Percentiles rank a stretch among this genome's conserved stretches.
Conservation (phyloP, 2,113 vertebrate species). For the Epinephelus moara region DNA sequence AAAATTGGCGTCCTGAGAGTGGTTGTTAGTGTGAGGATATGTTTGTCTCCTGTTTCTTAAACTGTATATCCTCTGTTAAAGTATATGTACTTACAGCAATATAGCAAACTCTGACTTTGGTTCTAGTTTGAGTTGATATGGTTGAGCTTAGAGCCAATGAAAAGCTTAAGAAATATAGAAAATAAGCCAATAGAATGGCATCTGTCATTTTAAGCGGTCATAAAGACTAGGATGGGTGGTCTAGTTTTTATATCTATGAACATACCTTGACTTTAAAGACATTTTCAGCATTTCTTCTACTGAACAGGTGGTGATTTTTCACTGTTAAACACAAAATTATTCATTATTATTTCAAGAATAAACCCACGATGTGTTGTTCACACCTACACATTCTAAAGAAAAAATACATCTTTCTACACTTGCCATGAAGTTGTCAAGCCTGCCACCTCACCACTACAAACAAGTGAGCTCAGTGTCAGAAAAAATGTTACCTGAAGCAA, state of each 20-base stretch:
- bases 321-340: background rate
- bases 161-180: background rate
- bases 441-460: conserved; percentile 49
- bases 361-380: conserved; percentile 3
- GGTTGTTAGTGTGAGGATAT: conserved; percentile 5
- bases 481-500: conserved; percentile 30
- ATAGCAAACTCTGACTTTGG: background rate
- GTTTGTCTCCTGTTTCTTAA: conserved; percentile 29
- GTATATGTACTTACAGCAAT: conserved; percentile 12
- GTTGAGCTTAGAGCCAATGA: conserved; percentile 7
- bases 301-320: background rate
- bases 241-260: background rate
- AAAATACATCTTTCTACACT: background rate
- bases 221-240: background rate
- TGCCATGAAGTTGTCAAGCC: background rate
- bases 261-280: background rate
- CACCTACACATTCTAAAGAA: background rate
- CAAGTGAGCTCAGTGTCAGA: conserved; percentile 39
- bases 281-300: background rate
- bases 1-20: conserved; percentile 36
- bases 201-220: background rate
- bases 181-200: background rate
- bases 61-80: background rate
- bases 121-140: conserved; percentile 19
- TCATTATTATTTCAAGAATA: background rate